These are phyloP conservation scores for Alouatta palliata DNA, from an alignment of 2,113 vertebrate species.

Conservation along the genomic window DNA sequence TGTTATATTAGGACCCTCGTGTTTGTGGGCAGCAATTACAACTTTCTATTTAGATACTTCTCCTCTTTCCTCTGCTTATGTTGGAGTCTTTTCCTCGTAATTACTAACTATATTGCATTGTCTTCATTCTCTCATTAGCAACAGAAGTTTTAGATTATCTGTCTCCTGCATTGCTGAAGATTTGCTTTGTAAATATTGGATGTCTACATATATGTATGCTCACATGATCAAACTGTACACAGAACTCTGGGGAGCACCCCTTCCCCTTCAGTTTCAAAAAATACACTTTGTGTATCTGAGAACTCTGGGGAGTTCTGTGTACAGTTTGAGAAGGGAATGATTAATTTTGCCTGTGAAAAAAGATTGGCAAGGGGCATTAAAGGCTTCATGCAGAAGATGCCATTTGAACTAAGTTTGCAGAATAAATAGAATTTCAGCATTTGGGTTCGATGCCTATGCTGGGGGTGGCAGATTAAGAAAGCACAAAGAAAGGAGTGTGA, in stretches of 20 bases:
- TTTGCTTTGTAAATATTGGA: background rate
- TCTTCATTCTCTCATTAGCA: background rate
- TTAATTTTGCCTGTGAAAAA: background rate
- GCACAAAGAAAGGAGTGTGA: background rate
- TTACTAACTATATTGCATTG: background rate
- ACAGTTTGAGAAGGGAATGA: background rate
- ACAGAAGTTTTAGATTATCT: background rate
- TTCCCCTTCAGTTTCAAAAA: background rate
- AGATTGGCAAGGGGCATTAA: background rate
- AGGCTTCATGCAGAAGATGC: background rate
- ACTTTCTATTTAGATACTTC: background rate
- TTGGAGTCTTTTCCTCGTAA: background rate
- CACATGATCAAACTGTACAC: background rate
- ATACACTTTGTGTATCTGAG: background rate
- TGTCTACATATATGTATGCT: background rate
- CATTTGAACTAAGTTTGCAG: background rate
- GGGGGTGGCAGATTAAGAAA: background rate
- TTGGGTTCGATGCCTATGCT: background rate
- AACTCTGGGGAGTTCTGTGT: too few relatives aligned
- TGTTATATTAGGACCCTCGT: background rate
- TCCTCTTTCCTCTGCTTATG: background rate
- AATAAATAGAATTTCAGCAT: background rate
- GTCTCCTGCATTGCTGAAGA: background rate
- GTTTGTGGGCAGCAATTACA: background rate
- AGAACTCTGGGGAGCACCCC: background rate